Evolutionary conservation across 37 sponge, comb jelly and placozoan genomes (phyloP), one percentile per base, ranked within the genome.

Genomic region (Cliona cf. orientalis): DNA sequence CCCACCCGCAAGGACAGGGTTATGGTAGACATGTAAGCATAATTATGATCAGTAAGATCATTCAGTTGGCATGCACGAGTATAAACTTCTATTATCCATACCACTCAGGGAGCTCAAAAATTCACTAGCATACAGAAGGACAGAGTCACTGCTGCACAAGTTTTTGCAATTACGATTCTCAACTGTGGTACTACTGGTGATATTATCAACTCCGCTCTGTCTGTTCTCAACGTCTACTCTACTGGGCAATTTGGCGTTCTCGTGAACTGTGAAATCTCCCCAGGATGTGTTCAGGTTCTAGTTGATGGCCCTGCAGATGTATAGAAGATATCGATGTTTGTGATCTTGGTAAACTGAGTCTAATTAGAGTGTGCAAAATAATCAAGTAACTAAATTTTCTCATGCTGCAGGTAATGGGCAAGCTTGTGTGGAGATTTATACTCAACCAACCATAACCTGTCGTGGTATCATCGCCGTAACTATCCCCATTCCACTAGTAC

Each of bases 151-250:
- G n/a, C n/a, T n/a, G 14, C 14, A 14, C 53, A 49, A 49, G 53
- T 49, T 14, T 14, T 19, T 19, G 53, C 14, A 49, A 14, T 62
- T 26, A 6, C 11, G 23, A 37, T 67, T 41, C 23, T n/a, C 40
- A 36, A 35, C 69, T 67, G 69, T 67, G 41, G 38, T 9, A 67
- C 69, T 36, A 41, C 41, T 38, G 69, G 41, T 37, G 41, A 67
- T 37, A 67, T 37, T 35, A 23, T 67, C 37, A 32, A 32, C 12
- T 12, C 40, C 36, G 69, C 41, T 9, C n/a, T 61, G 63, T 61
- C 63, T 26, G 28, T 61, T 6, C 28, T 12, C 63, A 26, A n/a
- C 28, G 23, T 61, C n/a, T 26, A n/a, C 25, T 26, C n/a, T 61
- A 5, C 63, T 25, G 23, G 5, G 5, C 26, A 12, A 26, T 12